These are phyloP conservation scores for Canis aureus DNA, from an alignment of 2,113 vertebrate species.

Conservation along the genomic window DNA sequence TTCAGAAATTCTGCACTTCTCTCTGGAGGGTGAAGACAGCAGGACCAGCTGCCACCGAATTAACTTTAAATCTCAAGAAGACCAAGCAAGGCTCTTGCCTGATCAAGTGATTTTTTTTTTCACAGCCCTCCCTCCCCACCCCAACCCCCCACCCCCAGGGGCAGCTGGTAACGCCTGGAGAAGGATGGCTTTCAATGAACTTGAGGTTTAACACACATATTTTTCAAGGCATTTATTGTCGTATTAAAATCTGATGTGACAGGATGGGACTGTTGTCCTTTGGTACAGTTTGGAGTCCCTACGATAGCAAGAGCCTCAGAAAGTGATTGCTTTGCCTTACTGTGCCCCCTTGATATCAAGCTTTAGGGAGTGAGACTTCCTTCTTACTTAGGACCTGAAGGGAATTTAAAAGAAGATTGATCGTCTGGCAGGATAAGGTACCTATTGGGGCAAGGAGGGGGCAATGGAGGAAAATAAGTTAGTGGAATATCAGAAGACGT, in stretches of 20 bases:
- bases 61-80: slow-evolving; percentile 54
- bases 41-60: not conserved
- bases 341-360: not conserved
- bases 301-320: not conserved
- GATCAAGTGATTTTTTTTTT: not conserved
- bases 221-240: slow-evolving; percentile 33
- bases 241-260: slow-evolving; percentile 33
- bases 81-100: slow-evolving; percentile 58
- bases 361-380: not conserved
- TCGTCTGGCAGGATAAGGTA: not conserved
- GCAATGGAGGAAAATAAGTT: not conserved
- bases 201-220: slow-evolving; percentile 43
- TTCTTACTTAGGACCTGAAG: not conserved
- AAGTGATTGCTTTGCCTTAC: not conserved
- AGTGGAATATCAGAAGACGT: slow-evolving; percentile 2
- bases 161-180: not conserved
- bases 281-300: not conserved
- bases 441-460: not conserved
- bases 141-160: not conserved
- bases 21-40: not conserved
- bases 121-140: not conserved
- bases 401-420: slow-evolving; percentile 8
- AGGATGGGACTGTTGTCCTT: not conserved
- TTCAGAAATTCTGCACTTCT: not conserved
- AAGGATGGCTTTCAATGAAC: slow-evolving; percentile 64